Percentiles rank a stretch among this genome's conserved stretches.
Conservation (phyloP, 2,113 vertebrate genomes). For the Anolis carolinensis region DNA sequence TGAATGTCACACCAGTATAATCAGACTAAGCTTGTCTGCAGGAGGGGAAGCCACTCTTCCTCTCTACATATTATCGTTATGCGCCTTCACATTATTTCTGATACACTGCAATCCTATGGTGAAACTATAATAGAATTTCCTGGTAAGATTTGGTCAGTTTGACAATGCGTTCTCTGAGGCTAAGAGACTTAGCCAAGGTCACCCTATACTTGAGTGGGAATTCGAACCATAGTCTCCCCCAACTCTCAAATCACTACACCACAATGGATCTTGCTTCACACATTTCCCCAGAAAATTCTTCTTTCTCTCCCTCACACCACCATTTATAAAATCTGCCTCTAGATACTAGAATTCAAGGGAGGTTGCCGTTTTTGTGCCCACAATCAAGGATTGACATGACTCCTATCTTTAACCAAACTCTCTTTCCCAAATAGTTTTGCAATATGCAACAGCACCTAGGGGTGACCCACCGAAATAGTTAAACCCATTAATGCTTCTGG, state of each 20-base stretch:
- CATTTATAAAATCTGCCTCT: accelerated
- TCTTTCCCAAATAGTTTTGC: too few relatives aligned
- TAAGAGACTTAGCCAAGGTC: too few relatives aligned
- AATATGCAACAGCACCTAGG: neutral
- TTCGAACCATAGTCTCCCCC: too few relatives aligned
- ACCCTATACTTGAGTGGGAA: too few relatives aligned
- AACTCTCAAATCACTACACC: too few relatives aligned
- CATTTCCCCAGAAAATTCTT: neutral
- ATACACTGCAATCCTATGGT: too few relatives aligned
- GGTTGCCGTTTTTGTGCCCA: neutral
- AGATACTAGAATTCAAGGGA: neutral
- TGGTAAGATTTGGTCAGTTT: too few relatives aligned
- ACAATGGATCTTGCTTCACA: too few relatives aligned
- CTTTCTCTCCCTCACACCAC: too few relatives aligned
- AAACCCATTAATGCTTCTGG: neutral
- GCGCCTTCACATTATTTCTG: too few relatives aligned
- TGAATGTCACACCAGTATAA: neutral
- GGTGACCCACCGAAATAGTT: neutral
- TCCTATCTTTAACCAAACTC: neutral
- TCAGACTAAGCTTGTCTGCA: neutral
- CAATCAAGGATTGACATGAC: accelerated
- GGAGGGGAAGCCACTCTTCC: neutral
- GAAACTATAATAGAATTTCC: too few relatives aligned
- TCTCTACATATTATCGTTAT: neutral
- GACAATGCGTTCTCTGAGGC: too few relatives aligned